Percentiles rank a stretch among this genome's conserved stretches.
phyloP scores from a whole-genome alignment of 2,888 invertebrate species.

The Spodoptera littoralis region DNA sequence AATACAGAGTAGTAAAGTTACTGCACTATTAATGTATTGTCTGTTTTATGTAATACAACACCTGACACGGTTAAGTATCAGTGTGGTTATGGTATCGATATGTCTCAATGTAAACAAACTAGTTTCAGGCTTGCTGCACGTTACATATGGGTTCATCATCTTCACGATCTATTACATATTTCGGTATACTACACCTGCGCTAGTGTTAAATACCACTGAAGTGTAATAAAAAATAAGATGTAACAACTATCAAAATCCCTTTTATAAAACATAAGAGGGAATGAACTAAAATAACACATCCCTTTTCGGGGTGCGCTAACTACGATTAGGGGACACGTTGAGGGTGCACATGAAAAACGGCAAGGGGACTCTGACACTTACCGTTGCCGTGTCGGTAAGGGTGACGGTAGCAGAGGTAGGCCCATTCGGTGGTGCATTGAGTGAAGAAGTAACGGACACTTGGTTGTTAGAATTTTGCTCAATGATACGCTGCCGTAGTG shows the following conservation, averaged over 20 bases:
- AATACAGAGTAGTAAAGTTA: no score
- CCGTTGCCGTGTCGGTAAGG: slow-evolving; percentile 87
- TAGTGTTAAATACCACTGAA: background rate
- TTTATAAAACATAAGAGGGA: slow-evolving; percentile 55
- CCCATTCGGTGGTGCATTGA: slow-evolving; percentile 76
- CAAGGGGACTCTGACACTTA: slow-evolving; percentile 83
- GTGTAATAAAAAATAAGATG: background rate
- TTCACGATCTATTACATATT: slow-evolving; percentile 36
- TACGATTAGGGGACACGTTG: slow-evolving; percentile 81
- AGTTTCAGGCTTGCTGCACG: slow-evolving; percentile 56
- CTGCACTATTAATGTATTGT: slow-evolving; percentile 12
- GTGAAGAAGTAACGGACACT: slow-evolving; percentile 68
- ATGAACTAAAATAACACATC: slow-evolving; percentile 78
- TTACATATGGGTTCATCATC: slow-evolving; percentile 17
- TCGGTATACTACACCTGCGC: background rate
- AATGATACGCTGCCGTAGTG: slow-evolving; percentile 94
- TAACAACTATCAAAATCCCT: slow-evolving; percentile 22
- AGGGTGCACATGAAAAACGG: slow-evolving; percentile 82
- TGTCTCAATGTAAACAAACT: slow-evolving; percentile 75
- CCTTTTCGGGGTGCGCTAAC: slow-evolving; percentile 82
- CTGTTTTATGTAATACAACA: slow-evolving; percentile 73
- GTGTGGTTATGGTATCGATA: slow-evolving; percentile 70
- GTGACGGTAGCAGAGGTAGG: slow-evolving; percentile 85
- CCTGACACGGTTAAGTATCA: slow-evolving; percentile 65
- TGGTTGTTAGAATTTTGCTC: slow-evolving; percentile 90